Percentiles rank a stretch among this genome's conserved stretches.
phyloP scores from a whole-genome alignment of 2,888 invertebrate species.

The Hemaris fuciformis region DNA sequence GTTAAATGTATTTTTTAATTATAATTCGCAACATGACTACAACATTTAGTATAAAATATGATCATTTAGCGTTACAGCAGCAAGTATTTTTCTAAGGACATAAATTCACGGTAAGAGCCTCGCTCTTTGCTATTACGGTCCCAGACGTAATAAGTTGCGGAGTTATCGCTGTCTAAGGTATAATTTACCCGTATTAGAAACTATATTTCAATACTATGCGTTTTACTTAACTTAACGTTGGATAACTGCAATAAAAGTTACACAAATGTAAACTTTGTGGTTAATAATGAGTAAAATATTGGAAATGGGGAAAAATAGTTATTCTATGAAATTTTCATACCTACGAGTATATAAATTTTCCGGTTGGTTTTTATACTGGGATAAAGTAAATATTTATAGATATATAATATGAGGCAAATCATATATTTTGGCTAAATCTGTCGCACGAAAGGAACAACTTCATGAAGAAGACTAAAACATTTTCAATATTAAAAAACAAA shows the following conservation, averaged over 20 bases:
- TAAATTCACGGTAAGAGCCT: constrained; percentile 3
- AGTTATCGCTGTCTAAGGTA: constrained; percentile 4
- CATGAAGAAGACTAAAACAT: too few relatives aligned
- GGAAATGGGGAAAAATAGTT: too few relatives aligned
- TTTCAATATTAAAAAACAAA: neutral
- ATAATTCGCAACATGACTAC: neutral
- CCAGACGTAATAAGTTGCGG: neutral
- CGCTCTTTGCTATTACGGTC: neutral
- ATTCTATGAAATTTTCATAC: too few relatives aligned
- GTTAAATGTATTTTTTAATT: neutral
- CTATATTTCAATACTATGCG: constrained; percentile 3
- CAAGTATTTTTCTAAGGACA: constrained; percentile 2
- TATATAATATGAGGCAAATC: too few relatives aligned
- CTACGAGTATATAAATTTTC: neutral
- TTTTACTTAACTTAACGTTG: neutral
- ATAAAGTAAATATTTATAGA: neutral
- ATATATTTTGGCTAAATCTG: too few relatives aligned
- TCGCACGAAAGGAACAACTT: too few relatives aligned
- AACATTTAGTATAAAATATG: neutral
- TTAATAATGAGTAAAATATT: too few relatives aligned
- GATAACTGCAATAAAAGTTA: neutral
- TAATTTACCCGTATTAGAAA: constrained; percentile 3
- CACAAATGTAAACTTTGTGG: neutral
- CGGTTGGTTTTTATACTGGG: neutral
- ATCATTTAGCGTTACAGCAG: neutral